Evolutionary conservation across 2,113 vertebrate genomes (phyloP), one percentile per base, ranked within the genome.

Genomic region (Antennarius striatus): DNA sequence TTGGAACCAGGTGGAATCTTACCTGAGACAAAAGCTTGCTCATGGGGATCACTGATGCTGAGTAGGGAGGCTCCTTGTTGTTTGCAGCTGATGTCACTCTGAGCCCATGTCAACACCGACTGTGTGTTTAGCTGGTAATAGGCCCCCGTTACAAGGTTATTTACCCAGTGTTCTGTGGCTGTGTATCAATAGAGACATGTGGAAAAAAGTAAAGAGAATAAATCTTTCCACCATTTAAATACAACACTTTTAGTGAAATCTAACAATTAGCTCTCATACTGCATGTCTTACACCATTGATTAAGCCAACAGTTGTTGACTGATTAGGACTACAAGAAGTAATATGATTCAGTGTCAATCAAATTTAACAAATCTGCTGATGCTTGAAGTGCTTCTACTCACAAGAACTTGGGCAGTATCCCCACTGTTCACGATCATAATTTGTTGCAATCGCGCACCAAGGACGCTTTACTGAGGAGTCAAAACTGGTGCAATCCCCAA

Each of bases 1-100:
- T 12, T 43, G 10, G 5, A 68, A 73, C 16, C 5, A 29, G 72
- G 30, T 45, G 75, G 58, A 42, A 28, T 65, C 94, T 78, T 82
- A 98, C 97, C 96, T 93, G 96, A 87, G 39, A 98, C 52, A 15
- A 92, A 94, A 0, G 92, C 93, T 87, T 98, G 96, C 51, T 98
- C 94, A 0, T 93, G 90, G 52, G 95, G 73, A 47, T 97, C 94
- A 0, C 86, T 92, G 77, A 99, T 63, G 52, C 95, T 96, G 79
- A 95, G 13, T 68, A 99, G 86, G 2, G 93, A 85, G 0, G 93
- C 91, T 0, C 82, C 68, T 82, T 98, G 96, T 54, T 99, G 96
- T n/a, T 92, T 93, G 79, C 97, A 99, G 88, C 96, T 99, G 82
- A 77, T 87, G 15, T 94, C 91, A 12, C 96, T 96, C 76, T 99